Evolutionary conservation across 2,113 vertebrate genomes (phyloP).

Genomic region (Tretioscincus oriximinensis): DNA sequence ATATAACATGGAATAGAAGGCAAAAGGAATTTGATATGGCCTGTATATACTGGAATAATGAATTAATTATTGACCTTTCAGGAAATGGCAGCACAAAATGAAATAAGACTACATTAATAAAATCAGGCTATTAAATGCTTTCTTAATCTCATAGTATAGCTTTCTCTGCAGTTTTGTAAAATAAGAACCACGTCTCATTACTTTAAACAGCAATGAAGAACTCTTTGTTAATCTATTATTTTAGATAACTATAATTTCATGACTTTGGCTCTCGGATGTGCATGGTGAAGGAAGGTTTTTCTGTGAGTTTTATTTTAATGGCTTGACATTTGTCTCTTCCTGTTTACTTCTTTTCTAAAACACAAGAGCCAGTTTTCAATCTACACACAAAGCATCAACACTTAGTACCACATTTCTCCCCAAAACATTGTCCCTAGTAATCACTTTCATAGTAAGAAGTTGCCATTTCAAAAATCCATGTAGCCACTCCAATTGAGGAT

Average conservation of each 20-base stretch:
- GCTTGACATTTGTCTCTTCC: conserved; percentile 26
- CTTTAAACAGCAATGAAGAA: neutral
- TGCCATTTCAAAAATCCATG: conserved; percentile 5
- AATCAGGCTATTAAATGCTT: neutral
- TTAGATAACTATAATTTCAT: neutral
- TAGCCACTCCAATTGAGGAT: neutral
- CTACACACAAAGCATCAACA: neutral
- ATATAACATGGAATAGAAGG: no score
- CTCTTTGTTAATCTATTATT: neutral
- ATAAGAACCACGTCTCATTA: neutral
- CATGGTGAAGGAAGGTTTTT: neutral
- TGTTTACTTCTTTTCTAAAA: conserved; percentile 17
- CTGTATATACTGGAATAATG: conserved; percentile 9
- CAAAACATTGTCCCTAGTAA: neutral
- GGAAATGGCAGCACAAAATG: conserved; percentile 26
- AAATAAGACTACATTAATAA: conserved; percentile 13
- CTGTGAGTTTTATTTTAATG: neutral
- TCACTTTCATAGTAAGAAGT: neutral
- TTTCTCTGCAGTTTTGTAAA: neutral
- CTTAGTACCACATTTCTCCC: neutral
- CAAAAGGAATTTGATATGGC: neutral
- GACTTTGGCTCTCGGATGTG: neutral
- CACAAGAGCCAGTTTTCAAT: neutral
- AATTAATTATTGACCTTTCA: neutral
- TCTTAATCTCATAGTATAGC: neutral